Conservation (phyloP, 2,113 vertebrate species). For the Myotis lucifugus region DNA sequence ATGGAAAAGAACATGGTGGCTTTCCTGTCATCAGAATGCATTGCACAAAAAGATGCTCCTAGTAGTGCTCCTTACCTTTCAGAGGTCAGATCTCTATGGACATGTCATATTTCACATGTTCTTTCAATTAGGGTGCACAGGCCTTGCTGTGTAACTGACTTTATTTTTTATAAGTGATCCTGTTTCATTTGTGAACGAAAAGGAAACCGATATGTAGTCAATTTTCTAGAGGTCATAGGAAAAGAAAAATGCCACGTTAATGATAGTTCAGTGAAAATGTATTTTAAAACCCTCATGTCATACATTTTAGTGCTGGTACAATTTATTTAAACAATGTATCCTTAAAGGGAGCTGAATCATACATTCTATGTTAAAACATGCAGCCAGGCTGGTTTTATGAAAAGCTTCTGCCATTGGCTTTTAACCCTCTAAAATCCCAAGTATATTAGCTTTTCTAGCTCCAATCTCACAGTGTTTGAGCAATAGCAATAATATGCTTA, state of each 20-base stretch:
- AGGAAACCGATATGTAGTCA: not conserved
- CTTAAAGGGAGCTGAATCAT: not conserved
- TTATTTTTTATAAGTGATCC: not conserved
- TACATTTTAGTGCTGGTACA: not conserved
- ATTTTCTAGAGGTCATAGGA: not conserved
- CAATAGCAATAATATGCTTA: not conserved
- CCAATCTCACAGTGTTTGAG: not conserved
- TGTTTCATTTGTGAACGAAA: constrained; percentile 36
- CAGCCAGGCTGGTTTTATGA: not conserved
- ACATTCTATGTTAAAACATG: not conserved
- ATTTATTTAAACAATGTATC: constrained; percentile 17
- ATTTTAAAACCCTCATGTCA: not conserved
- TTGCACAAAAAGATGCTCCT: not conserved
- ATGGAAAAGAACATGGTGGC: not conserved
- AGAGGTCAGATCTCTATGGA: not conserved
- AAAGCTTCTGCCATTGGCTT: constrained; percentile 27
- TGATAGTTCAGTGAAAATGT: not conserved
- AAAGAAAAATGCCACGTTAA: constrained; percentile 1
- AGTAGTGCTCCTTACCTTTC: not conserved
- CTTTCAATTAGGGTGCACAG: not conserved
- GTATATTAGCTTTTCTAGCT: not conserved
- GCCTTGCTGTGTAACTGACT: not conserved
- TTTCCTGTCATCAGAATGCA: constrained; percentile 2
- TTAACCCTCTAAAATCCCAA: not conserved
- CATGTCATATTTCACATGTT: constrained; percentile 15